Conservation (phyloP, 2,113 vertebrate species). For the Nycticorax nycticorax region DNA sequence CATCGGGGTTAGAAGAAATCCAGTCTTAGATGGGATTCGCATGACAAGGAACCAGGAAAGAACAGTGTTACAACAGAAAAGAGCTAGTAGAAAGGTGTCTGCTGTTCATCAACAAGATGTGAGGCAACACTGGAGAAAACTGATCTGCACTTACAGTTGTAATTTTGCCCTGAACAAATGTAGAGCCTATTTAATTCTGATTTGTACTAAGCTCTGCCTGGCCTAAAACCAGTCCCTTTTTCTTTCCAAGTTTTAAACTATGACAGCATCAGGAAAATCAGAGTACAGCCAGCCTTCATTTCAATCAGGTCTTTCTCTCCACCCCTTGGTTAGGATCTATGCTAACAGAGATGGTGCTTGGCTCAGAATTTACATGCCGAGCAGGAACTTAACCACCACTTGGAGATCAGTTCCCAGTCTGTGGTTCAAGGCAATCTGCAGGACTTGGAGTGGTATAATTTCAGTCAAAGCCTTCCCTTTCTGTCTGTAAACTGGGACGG, state of each 20-base stretch:
- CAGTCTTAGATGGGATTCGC: background rate
- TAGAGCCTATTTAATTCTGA: background rate
- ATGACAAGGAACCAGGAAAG: background rate
- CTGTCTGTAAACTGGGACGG: rapidly evolving
- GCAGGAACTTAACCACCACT: background rate
- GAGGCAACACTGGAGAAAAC: background rate
- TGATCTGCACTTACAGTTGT: background rate
- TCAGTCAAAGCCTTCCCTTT: background rate
- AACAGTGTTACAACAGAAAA: background rate
- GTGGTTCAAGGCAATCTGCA: background rate
- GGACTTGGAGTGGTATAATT: rapidly evolving
- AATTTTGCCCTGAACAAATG: background rate
- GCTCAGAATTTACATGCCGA: background rate
- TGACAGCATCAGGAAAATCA: background rate
- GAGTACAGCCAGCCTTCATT: background rate
- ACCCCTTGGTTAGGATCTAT: background rate
- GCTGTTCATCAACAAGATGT: background rate
- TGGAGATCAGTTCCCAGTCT: background rate
- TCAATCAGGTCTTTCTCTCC: background rate
- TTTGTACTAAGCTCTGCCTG: background rate
- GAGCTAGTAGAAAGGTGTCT: background rate
- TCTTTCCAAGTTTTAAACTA: background rate
- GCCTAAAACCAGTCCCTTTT: background rate
- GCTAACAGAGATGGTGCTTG: background rate
- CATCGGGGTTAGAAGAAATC: background rate